Base-by-base conservation (phyloP, 2,888 invertebrate species). In the Macroteleia sp. region DNA sequence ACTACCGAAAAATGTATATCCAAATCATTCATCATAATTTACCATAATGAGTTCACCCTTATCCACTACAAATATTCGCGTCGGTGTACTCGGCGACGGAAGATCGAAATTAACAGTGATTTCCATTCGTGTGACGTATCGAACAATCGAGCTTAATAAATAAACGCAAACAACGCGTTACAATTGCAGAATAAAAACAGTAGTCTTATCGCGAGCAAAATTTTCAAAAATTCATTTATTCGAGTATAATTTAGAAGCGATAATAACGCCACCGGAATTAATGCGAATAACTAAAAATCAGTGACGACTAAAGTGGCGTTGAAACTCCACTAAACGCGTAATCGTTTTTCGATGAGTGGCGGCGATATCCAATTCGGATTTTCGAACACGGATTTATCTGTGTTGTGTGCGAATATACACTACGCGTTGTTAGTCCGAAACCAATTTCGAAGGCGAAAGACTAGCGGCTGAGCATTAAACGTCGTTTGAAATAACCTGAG, bases 391-490 rank as follows among this genome's bases (percentile, higher is more conserved):
- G 64, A 78, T 70, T 81, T 73, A 80, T 77, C 79, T 52, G 56
- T 54, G 10, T 56, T 25, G 36, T 46, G 54, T 42, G 46, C 48
- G 56, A 75, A 74, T 69, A 75, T 70, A 42, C 75, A 39, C 44
- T n/a, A n/a, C n/a, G n/a, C n/a, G 71, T 56, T 70, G 71, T 79
- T 80, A 82, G 82, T 81, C 82, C 76, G 71, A 82, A 81, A 82
- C 78, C 82, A 82, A 83, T 83, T 83, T 82, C 73, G 70, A 79
- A 71, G 76, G 64, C 66, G 62, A 66, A 79, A 73, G 77, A 67
- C 48, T 64, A 25, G 25, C 6, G 25, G 25, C 6, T 6, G 25
- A n/a, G n/a, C n/a, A n/a, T n/a, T n/a, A n/a, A n/a, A n/a, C n/a
- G n/a, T n/a, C n/a, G n/a, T n/a, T n/a, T n/a, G n/a, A n/a, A n/a